Conservation (phyloP, 2,797 vertebrate species). For the Clarias fuscus region DNA sequence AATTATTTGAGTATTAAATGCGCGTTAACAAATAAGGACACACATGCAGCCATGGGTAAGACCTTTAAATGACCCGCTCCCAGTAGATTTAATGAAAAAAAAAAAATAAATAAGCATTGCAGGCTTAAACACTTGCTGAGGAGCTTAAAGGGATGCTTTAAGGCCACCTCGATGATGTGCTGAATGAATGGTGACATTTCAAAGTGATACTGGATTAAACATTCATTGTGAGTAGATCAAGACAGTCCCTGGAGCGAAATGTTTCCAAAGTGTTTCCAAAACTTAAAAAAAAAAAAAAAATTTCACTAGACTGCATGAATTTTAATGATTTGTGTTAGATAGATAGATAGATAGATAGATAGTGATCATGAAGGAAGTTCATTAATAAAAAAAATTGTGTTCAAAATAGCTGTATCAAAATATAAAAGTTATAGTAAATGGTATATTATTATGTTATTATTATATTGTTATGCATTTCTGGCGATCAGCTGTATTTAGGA, state of each 20-base stretch:
- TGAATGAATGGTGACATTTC: constrained; percentile 48
- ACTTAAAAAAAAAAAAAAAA: too few relatives aligned
- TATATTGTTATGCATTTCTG: neutral
- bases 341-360: neutral
- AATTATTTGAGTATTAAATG: neutral
- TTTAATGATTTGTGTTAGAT: neutral
- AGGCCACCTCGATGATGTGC: constrained; percentile 33
- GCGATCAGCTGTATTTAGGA: neutral
- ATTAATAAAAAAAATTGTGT: neutral
- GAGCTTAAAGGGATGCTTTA: constrained; percentile 49
- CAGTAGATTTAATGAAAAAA: constrained; percentile 59
- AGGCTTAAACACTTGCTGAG: constrained; percentile 53
- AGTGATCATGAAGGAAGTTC: too few relatives aligned
- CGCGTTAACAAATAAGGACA: neutral
- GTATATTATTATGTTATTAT: neutral
- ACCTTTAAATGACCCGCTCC: constrained; percentile 38
- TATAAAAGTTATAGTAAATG: neutral
- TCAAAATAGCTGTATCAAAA: neutral
- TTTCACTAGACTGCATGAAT: neutral
- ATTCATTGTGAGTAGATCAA: constrained; percentile 53
- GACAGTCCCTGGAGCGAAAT: constrained; percentile 10
- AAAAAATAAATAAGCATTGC: constrained; percentile 51
- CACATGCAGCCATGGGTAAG: neutral
- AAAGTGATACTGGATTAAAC: constrained; percentile 60
- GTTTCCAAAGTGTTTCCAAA: too few relatives aligned